Evolutionary conservation across 2,797 vertebrate species (phyloP), one percentile per base, ranked within the genome.

Genomic region (Catamblyrhynchus diadema): DNA sequence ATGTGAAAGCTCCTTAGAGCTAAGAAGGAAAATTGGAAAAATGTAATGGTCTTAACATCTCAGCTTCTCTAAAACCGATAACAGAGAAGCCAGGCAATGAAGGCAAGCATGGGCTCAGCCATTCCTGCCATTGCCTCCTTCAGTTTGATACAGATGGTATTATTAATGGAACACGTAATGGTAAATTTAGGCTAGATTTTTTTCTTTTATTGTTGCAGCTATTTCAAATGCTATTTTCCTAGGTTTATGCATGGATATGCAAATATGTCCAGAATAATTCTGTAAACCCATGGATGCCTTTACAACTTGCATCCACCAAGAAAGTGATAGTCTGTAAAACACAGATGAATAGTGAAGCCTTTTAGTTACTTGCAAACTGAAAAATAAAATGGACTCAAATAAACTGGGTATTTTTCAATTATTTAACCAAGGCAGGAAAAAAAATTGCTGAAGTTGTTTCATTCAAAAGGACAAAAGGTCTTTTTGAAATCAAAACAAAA

Each of bases 21-120:
- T 37, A 37, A 60, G 64, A 69, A 70, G 21, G 22, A 67, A 84
- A 85, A 61, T 12, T 30, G 23, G 42, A 81, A 74, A 3, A 1
- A 25, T 57, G 5, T 16, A 5, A 27, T 51, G 69, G 6, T 37
- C 60, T 67, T 62, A 74, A 61, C 35, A 62, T 21, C 25, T 78
- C 66, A 81, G 8, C 30, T 83, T 86, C 60, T 73, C 57, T 64
- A 57, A 71, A 86, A 56, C 23, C 14, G 24, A 25, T 53, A 45
- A 39, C 19, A 42, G 6, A 6, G 10, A 39, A 74, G 6, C 14
- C 0, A 2, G 16, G 19, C 35, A 81, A 48, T 0, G 3, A 56
- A 57, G 33, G 17, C 21, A 74, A 59, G 30, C 2, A 2, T 4
- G 25, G 18, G 21, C 28, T 61, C 19, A 57, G 54, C 3, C 59